Percentiles rank a stretch among this genome's conserved stretches.
Evolutionary conservation across 2,888 invertebrate species (phyloP).

Genomic region (Orthosia cruda): DNA sequence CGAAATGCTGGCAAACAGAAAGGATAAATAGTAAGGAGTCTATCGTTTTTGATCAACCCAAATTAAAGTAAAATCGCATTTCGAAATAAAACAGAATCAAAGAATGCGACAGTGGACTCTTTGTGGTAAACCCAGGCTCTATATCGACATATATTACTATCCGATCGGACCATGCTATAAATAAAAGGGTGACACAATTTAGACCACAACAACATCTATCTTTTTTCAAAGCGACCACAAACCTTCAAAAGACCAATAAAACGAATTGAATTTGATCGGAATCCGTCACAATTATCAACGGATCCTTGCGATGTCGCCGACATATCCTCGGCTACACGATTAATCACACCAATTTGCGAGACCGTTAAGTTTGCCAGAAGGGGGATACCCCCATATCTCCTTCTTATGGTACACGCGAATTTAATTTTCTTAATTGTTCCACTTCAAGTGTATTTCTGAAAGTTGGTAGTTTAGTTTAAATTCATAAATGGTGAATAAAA

Average conservation of each 20-base stretch:
- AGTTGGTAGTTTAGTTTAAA: conserved; percentile 24
- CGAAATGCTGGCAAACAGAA: background rate
- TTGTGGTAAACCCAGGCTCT: background rate
- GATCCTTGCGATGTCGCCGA: conserved; percentile 27
- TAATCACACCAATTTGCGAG: conserved; percentile 68
- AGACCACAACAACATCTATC: background rate
- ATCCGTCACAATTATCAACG: conserved; percentile 22
- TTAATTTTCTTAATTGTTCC: conserved; percentile 56
- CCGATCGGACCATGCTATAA: conserved; percentile 1
- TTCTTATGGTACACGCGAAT: conserved; percentile 46
- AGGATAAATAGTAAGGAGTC: background rate
- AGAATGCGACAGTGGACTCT: background rate
- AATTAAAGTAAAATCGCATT: background rate
- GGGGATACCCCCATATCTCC: conserved; percentile 2
- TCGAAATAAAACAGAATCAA: conserved; percentile 1
- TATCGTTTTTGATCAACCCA: background rate
- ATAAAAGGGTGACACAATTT: conserved; percentile 14
- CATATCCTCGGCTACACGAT: conserved; percentile 54
- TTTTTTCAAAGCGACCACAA: conserved; percentile 16
- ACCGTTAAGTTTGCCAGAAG: conserved; percentile 52
- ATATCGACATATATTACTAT: background rate
- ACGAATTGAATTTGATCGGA: conserved; percentile 10
- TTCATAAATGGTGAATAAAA: conserved; percentile 29
- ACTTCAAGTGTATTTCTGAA: conserved; percentile 33
- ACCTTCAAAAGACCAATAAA: conserved; percentile 26